Evolutionary conservation across 2,797 vertebrate species (phyloP).

Genomic region (Sebastes steindachneri): DNA sequence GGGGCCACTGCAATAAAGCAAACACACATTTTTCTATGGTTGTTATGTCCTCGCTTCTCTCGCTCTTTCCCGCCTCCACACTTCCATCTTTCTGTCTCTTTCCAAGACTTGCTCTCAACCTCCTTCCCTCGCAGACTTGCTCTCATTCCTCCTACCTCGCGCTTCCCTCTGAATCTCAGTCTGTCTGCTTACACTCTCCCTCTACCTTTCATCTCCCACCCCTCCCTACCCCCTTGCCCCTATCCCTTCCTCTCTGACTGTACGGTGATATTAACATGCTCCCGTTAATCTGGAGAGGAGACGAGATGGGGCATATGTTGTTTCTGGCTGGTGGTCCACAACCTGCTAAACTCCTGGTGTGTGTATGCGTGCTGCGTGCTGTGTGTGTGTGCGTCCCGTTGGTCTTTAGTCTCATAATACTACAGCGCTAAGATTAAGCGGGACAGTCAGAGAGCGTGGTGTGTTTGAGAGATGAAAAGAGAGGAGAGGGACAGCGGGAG

Average conservation of each 20-base stretch:
- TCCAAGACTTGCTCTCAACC: slow-evolving; percentile 62
- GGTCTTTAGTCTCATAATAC: slow-evolving; percentile 78
- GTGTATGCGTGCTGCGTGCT: slow-evolving; percentile 40
- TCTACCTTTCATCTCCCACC: slow-evolving; percentile 55
- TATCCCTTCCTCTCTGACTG: slow-evolving; percentile 70
- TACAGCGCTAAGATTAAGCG: slow-evolving; percentile 83
- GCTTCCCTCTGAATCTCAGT: slow-evolving; percentile 52
- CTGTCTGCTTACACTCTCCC: slow-evolving; percentile 56
- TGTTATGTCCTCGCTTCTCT: slow-evolving; percentile 76
- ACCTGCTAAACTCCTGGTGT: slow-evolving; percentile 81
- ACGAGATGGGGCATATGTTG: slow-evolving; percentile 83
- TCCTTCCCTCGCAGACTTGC: slow-evolving; percentile 44
- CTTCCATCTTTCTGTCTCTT: slow-evolving; percentile 68
- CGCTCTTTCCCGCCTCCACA: slow-evolving; percentile 73
- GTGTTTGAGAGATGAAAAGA: slow-evolving; percentile 51
- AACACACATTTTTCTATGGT: slow-evolving; percentile 77
- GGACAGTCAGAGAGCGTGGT: slow-evolving; percentile 67
- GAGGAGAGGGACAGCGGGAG: slow-evolving; percentile 39
- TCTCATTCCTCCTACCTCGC: slow-evolving; percentile 57
- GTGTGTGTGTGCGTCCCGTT: slow-evolving; percentile 15
- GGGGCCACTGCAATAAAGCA: slow-evolving; percentile 83
- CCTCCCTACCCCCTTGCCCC: slow-evolving; percentile 43
- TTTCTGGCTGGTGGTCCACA: slow-evolving; percentile 84
- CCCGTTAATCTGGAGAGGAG: slow-evolving; percentile 85
- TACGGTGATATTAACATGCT: slow-evolving; percentile 84